Conservation (phyloP, 2,888 invertebrate species). For the Drosophila birchii region DNA sequence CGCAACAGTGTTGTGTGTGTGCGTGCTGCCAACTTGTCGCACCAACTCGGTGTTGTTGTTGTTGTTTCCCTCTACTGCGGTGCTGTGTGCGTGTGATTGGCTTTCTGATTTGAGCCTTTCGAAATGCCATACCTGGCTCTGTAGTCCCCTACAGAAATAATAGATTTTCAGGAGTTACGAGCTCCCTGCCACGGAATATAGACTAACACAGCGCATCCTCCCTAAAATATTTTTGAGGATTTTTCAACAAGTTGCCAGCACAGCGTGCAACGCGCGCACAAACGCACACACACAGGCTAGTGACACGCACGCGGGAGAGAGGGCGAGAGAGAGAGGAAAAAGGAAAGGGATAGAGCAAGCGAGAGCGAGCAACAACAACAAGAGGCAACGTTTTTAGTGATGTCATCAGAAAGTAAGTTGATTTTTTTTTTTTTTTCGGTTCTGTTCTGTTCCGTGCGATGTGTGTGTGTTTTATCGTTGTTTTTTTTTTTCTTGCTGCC, state of each 20-base stretch:
- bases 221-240: constrained; percentile 35
- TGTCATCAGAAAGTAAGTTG: constrained; percentile 80
- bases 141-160: not conserved
- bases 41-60: constrained; percentile 18
- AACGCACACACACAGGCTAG: constrained; percentile 29
- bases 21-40: constrained; percentile 68
- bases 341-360: constrained; percentile 39
- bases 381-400: constrained; percentile 76
- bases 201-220: not conserved
- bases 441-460: constrained; percentile 11
- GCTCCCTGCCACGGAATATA: not conserved
- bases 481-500: constrained; percentile 30
- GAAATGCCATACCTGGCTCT: constrained; percentile 7
- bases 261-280: constrained; percentile 70
- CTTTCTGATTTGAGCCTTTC: constrained; percentile 18
- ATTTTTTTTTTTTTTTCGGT: constrained; percentile 32
- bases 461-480: constrained; percentile 22
- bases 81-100: constrained; percentile 15
- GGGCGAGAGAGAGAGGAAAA: constrained; percentile 20
- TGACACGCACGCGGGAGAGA: constrained; percentile 32
- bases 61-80: constrained; percentile 12
- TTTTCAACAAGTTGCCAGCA: constrained; percentile 77
- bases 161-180: constrained; percentile 1
- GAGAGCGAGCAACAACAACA: constrained; percentile 55
- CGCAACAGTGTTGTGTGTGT: constrained; percentile 58